Evolutionary conservation across 2,113 vertebrate species (phyloP).

Genomic region (Pluvianellus socialis): DNA sequence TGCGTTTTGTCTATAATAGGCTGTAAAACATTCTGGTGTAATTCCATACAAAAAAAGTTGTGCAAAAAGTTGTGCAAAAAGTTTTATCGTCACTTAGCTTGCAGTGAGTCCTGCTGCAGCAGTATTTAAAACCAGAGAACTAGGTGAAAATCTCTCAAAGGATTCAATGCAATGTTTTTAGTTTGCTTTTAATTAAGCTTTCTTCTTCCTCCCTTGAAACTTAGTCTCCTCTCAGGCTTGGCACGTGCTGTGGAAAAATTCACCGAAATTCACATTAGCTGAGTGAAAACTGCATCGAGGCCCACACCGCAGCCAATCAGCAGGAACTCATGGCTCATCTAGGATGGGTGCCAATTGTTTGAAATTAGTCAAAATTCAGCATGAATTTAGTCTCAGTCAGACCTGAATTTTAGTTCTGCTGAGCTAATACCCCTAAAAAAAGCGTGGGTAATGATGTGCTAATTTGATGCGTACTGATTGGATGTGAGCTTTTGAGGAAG

Average conservation of each 20-base stretch:
- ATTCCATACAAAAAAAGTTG: background rate
- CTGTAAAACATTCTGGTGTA: background rate
- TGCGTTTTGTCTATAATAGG: background rate
- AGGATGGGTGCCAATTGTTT: accelerated
- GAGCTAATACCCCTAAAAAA: background rate
- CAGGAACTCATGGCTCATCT: background rate
- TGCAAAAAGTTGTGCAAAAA: background rate
- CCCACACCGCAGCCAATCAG: background rate
- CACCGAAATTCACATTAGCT: background rate
- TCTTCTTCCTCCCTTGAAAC: background rate
- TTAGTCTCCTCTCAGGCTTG: background rate
- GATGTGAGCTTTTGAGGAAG: background rate
- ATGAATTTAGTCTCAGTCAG: background rate
- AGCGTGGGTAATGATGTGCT: background rate
- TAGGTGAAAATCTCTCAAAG: background rate
- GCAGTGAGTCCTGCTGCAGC: background rate
- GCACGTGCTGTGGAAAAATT: background rate
- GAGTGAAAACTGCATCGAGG: background rate
- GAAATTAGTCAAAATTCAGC: background rate
- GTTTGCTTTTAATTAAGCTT: conserved; percentile 23
- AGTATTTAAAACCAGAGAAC: background rate
- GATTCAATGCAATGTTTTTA: background rate
- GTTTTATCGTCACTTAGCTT: background rate
- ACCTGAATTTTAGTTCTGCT: background rate
- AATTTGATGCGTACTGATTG: background rate